Evolutionary conservation across 2,888 invertebrate genomes (phyloP).

Genomic region (Patella ulyssiponensis): DNA sequence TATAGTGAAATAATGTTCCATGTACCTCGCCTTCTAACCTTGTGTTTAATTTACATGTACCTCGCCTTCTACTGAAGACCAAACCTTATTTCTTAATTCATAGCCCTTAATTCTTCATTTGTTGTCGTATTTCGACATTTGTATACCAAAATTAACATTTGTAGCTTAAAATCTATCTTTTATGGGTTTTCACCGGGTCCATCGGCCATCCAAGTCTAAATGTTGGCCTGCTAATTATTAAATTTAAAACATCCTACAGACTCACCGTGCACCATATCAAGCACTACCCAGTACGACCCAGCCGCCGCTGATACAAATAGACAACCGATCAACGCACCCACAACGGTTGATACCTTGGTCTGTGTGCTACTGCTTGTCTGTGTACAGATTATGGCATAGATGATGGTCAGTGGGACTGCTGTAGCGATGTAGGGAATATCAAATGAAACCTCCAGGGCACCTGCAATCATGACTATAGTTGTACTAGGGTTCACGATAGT

Average conservation of each 20-base stretch:
- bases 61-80: no score
- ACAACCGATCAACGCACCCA: constrained; percentile 38
- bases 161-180: no score
- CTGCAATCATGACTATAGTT: constrained; percentile 52
- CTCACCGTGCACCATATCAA: constrained; percentile 40
- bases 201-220: no score
- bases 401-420: constrained; percentile 37
- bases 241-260: background rate
- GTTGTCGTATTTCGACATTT: no score
- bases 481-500: constrained; percentile 51
- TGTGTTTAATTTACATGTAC: no score
- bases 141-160: no score
- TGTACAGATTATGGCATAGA: constrained; percentile 44
- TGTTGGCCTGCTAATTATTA: no score
- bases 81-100: no score
- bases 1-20: no score
- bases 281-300: constrained; percentile 42
- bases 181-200: no score
- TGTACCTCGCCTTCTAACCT: no score
- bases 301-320: constrained; percentile 39
- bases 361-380: constrained; percentile 31
- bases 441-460: constrained; percentile 51
- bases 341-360: constrained; percentile 30
- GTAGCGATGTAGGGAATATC: constrained; percentile 45
- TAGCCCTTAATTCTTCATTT: no score